Percentiles rank a stretch among this genome's conserved stretches.
phyloP scores from a whole-genome alignment of 2,797 vertebrate genomes.

The Onychomys arenicola region DNA sequence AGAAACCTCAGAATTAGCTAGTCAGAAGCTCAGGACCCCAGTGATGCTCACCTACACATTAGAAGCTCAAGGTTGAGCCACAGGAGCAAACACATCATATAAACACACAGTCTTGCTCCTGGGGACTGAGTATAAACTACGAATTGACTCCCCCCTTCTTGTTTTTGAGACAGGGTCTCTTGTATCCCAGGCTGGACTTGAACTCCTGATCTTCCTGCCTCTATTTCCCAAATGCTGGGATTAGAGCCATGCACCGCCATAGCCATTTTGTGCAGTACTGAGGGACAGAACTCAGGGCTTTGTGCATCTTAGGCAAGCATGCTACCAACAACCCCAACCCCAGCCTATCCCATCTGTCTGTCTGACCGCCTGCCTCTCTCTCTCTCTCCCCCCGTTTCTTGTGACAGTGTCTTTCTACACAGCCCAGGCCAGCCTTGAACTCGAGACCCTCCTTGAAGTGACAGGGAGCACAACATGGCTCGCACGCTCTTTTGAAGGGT shows the following conservation, averaged over 20 bases:
- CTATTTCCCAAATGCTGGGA: neutral
- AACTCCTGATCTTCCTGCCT: neutral
- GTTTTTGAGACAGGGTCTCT: neutral
- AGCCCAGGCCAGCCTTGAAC: neutral
- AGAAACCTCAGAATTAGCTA: neutral
- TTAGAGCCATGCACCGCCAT: neutral
- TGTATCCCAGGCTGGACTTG: neutral
- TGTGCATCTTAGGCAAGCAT: neutral
- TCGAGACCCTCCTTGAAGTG: neutral
- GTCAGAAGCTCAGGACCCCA: fast-evolving
- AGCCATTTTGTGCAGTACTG: too few relatives aligned
- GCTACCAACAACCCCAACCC: neutral
- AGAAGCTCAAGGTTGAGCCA: neutral
- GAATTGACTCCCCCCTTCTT: neutral
- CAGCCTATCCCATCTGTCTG: neutral
- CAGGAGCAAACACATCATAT: neutral
- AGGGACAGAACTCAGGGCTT: too few relatives aligned
- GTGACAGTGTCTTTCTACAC: neutral
- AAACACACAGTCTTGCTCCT: neutral
- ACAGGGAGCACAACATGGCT: neutral
- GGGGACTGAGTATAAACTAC: neutral
- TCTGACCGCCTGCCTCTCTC: neutral
- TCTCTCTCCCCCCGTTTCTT: neutral
- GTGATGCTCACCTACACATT: fast-evolving
- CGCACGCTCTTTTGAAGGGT: neutral